Evolutionary conservation across 1,140 invertebrate genomes (phyloP).

Genomic region (Pachyrhynchus sulphureomaculatus): DNA sequence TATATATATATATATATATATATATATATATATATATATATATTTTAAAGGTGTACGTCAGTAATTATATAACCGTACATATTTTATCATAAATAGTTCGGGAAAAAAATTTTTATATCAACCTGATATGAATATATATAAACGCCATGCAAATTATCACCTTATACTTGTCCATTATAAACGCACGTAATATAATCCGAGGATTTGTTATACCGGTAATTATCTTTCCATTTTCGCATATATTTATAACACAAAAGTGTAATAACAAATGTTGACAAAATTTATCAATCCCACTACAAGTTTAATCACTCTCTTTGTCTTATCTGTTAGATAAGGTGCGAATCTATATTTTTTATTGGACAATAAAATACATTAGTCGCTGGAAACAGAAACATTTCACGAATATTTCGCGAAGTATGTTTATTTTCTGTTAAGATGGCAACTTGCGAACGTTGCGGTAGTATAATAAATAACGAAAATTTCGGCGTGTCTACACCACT

Average conservation of each 20-base stretch:
- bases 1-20: no score
- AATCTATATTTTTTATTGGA: constrained; percentile 28
- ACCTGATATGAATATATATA: no score
- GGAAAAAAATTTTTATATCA: no score
- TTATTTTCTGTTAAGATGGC: constrained; percentile 18
- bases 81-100: no score
- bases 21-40: no score
- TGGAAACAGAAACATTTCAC: constrained; percentile 4
- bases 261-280: constrained; percentile 24
- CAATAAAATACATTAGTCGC: constrained; percentile 14
- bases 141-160: background rate
- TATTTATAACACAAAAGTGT: constrained; percentile 22
- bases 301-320: constrained; percentile 19
- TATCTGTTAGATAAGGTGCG: constrained; percentile 23
- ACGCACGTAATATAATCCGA: constrained; percentile 1
- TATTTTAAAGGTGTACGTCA: no score
- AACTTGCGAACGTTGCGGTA: constrained; percentile 17
- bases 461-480: constrained; percentile 12
- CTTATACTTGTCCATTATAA: background rate
- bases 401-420: background rate
- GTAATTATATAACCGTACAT: no score
- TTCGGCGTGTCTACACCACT: constrained; percentile 6
- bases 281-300: constrained; percentile 15
- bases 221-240: constrained; percentile 22
- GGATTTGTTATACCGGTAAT: constrained; percentile 18